phyloP scores from a whole-genome alignment of 2,113 vertebrate species.

The Alethe diademata region DNA sequence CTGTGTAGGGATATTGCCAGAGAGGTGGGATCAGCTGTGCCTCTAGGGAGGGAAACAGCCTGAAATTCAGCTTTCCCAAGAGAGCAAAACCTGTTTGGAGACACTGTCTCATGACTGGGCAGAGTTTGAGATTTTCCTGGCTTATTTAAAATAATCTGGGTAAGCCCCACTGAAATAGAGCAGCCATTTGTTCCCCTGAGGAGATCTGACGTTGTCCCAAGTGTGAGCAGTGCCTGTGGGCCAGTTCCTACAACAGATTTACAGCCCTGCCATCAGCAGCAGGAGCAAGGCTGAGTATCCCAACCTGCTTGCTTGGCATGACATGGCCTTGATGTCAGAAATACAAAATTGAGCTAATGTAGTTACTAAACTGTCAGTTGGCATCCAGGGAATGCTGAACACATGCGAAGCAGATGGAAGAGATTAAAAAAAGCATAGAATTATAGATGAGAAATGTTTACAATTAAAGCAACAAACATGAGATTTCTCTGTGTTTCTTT shows the following conservation, averaged over 20 bases:
- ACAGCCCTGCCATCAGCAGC: not conserved
- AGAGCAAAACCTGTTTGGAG: not conserved
- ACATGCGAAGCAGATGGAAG: not conserved
- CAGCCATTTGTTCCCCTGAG: not conserved
- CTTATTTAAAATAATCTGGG: not conserved
- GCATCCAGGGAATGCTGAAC: not conserved
- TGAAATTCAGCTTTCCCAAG: not conserved
- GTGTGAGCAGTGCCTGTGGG: not conserved
- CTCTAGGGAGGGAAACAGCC: not conserved
- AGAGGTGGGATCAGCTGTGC: not conserved
- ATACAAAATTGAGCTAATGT: not conserved
- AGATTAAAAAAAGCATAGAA: not conserved
- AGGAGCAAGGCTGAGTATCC: not conserved
- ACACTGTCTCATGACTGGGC: not conserved
- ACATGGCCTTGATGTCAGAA: not conserved
- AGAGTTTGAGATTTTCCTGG: not conserved
- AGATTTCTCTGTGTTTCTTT: not conserved
- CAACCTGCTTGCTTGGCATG: not conserved
- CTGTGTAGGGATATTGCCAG: not conserved
- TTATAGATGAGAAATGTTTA: conserved; percentile 1
- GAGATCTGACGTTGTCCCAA: not conserved
- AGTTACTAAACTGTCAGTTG: not conserved
- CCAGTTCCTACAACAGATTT: not conserved
- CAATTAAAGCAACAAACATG: not conserved
- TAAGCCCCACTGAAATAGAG: not conserved